phyloP scores from a whole-genome alignment of 2,888 invertebrate species.

The Tachina fera region DNA sequence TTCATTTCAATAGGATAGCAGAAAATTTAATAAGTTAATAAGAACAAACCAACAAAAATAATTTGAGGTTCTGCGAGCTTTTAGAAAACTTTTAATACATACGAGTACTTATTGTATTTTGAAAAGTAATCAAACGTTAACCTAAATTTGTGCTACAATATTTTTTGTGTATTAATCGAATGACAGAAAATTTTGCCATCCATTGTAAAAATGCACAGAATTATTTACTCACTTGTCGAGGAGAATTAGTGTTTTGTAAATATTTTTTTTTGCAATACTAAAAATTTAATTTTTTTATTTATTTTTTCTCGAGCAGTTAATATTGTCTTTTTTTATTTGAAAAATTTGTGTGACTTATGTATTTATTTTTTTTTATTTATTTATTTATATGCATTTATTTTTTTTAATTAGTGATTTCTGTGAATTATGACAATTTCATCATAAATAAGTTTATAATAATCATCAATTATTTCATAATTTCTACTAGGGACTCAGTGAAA shows the following conservation, averaged over 20 bases:
- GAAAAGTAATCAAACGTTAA: conserved; percentile 8
- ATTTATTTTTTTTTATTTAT: too few species aligned
- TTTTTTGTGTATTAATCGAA: conserved; percentile 26
- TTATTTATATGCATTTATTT: background rate
- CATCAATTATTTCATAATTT: conserved; percentile 70
- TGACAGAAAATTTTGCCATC: conserved; percentile 11
- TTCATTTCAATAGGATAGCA: background rate
- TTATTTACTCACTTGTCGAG: too few species aligned
- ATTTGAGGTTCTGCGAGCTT: background rate
- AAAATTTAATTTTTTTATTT: too few species aligned
- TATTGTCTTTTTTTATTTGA: too few species aligned
- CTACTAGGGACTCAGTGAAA: conserved; percentile 59
- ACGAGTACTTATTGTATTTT: background rate
- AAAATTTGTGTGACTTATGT: too few species aligned
- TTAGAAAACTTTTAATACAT: background rate
- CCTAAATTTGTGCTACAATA: conserved; percentile 16
- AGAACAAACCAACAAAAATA: background rate
- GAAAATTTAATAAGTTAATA: background rate
- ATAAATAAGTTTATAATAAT: conserved; percentile 52
- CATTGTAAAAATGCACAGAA: background rate
- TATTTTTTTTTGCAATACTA: background rate
- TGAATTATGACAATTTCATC: conserved; percentile 45
- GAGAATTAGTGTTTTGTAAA: background rate
- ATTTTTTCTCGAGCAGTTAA: too few species aligned
- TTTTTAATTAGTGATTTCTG: background rate